These are phyloP conservation scores for Hydrophis major DNA, from an alignment of 2,797 vertebrate species.

Conservation along the genomic window DNA sequence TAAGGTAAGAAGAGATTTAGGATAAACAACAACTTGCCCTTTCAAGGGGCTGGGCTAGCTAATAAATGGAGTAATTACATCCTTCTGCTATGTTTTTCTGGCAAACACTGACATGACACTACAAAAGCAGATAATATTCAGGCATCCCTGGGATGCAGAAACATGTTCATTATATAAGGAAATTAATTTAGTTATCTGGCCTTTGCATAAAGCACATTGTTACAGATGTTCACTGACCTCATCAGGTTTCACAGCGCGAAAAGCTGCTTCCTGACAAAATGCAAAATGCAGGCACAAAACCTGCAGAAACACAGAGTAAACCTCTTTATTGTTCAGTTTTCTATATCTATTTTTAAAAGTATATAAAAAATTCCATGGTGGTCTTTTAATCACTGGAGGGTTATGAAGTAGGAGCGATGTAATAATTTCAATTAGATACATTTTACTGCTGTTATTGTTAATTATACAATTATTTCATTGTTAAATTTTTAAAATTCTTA, in stretches of 20 bases:
- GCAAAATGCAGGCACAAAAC: fast-evolving
- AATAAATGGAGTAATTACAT: not conserved
- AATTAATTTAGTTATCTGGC: slow-evolving; percentile 10
- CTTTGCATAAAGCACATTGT: not conserved
- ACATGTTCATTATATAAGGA: slow-evolving; percentile 12
- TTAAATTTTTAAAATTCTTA: not conserved
- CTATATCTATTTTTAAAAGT: not conserved
- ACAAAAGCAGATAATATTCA: not conserved
- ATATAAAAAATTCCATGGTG: not conserved
- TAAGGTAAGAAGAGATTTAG: not conserved
- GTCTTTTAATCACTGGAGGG: not conserved
- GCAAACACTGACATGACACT: not conserved
- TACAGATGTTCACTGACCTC: not conserved
- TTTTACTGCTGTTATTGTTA: not conserved
- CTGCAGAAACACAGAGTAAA: not conserved
- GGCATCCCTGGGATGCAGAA: not conserved
- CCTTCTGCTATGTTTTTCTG: slow-evolving; percentile 8
- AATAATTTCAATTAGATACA: not conserved
- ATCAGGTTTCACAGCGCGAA: not conserved
- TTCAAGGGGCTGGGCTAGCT: not conserved
- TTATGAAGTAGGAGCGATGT: not conserved
- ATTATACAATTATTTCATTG: not conserved
- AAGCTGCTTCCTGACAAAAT: not conserved
- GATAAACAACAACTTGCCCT: not conserved
- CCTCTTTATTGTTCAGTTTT: not conserved